Evolutionary conservation across 1,140 invertebrate species (phyloP).

Genomic region (Probaryconus sp.): DNA sequence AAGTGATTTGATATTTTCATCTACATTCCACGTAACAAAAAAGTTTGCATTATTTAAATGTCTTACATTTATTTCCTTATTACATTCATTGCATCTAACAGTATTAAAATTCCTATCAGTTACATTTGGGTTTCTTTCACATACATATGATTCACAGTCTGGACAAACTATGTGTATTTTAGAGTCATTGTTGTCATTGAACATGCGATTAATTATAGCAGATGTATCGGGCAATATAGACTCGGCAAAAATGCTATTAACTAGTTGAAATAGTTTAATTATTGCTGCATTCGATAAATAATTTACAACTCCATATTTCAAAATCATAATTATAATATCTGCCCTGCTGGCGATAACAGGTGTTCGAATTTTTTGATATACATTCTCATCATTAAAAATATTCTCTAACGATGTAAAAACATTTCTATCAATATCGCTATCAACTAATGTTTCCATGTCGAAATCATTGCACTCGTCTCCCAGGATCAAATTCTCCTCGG

Average conservation of each 20-base stretch:
- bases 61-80: not conserved
- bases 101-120: not conserved
- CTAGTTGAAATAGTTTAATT: not conserved
- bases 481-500: too few relatives aligned
- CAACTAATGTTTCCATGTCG: too few relatives aligned
- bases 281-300: not conserved
- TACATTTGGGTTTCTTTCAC: not conserved
- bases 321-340: not conserved
- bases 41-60: not conserved
- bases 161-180: slow-evolving; percentile 1
- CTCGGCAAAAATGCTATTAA: slow-evolving; percentile 8
- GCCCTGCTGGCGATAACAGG: not conserved
- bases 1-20: not conserved
- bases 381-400: too few relatives aligned
- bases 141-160: not conserved
- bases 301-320: not conserved
- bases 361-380: too few relatives aligned
- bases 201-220: slow-evolving; percentile 1
- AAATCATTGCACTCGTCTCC: too few relatives aligned
- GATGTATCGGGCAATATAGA: slow-evolving; percentile 3
- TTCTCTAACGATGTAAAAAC: too few relatives aligned
- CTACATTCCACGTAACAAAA: not conserved
- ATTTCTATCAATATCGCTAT: too few relatives aligned
- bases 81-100: not conserved
- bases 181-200: slow-evolving; percentile 1